Base-by-base conservation (phyloP, 2,113 vertebrate genomes). In the Nibea albiflora region DNA sequence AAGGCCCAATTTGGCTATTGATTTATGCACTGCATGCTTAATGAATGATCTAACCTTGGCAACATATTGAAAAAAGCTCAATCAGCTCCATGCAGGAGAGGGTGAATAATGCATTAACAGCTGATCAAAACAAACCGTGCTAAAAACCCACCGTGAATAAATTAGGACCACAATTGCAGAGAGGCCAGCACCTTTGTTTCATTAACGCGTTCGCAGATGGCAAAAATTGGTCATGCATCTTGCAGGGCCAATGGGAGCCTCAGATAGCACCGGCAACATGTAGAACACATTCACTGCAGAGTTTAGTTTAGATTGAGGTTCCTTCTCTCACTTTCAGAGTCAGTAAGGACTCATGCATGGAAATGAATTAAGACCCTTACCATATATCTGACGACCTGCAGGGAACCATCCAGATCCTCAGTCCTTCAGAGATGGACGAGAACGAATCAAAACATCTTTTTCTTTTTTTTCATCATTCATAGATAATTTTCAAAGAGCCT, bases 31-130 rank as follows among this genome's bases (percentile, higher is more conserved):
- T 64, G 82, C 84, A 86, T 89, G 81, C 72, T 65, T 86, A 90
- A 90, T 91, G 85, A 91, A 85, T 88, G 73, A 80, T 88, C 82
- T 88, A 80, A 91, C 90, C 90, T 88, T 90, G 86, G 84, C 56
- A 86, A 82, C 85, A 72, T 78, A 90, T 89, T 89, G 80, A 88
- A 91, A 87, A 74, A 44, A 76, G 71, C 74, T 86, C 89, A 88
- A 83, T 89, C 84, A 89, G 78, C 76, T 80, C 64, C 68, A 81
- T 58, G 66, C 52, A n/a, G 67, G 61, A 82, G 74, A 73, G 69
- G 74, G 87, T 78, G 85, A 90, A 90, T 89, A 91, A 88, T 86
- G 81, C 81, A 93, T 89, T 89, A 91, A 88, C 65, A 78, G 81
- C 78, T 68, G 78, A 92, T 87, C 87, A 89, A 91, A 90, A 90